Conservation (phyloP, 2,888 invertebrate species). For the Ceraclea dissimilis region DNA sequence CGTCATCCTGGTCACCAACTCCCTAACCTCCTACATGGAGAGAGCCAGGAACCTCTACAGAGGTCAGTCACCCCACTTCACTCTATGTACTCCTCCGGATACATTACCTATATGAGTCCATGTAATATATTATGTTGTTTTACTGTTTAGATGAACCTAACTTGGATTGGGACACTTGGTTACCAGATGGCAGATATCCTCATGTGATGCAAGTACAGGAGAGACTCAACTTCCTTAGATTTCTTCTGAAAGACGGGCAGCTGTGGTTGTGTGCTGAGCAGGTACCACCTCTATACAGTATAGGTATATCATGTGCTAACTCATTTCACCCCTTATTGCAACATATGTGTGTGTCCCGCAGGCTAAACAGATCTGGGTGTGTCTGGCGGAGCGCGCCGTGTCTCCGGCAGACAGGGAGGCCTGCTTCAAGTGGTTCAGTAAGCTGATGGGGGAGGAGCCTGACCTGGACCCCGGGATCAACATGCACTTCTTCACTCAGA, state of each 20-base stretch:
- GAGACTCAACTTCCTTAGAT: constrained; percentile 85
- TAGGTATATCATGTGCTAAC: no score
- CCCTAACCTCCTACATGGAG: constrained; percentile 86
- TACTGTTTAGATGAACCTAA: constrained; percentile 70
- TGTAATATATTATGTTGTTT: no score
- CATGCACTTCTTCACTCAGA: constrained; percentile 91
- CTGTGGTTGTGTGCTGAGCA: constrained; percentile 95
- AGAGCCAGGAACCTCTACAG: constrained; percentile 62
- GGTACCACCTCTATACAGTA: constrained; percentile 29
- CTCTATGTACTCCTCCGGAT: no score
- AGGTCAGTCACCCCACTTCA: no score
- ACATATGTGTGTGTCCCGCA: constrained; percentile 27
- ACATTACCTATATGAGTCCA: no score
- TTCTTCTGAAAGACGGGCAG: constrained; percentile 90
- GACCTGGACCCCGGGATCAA: constrained; percentile 95
- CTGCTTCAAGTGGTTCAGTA: constrained; percentile 97
- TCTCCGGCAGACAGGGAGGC: constrained; percentile 90
- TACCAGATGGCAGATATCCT: constrained; percentile 83
- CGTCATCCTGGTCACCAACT: constrained; percentile 89
- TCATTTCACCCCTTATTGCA: no score
- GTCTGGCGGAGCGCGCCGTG: constrained; percentile 88
- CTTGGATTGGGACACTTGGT: constrained; percentile 69
- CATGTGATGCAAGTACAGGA: constrained; percentile 91
- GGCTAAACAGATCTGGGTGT: constrained; percentile 95
- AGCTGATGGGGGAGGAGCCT: constrained; percentile 93